phyloP scores from a whole-genome alignment of 2,797 vertebrate genomes.

The Sarcophilus harrisii region DNA sequence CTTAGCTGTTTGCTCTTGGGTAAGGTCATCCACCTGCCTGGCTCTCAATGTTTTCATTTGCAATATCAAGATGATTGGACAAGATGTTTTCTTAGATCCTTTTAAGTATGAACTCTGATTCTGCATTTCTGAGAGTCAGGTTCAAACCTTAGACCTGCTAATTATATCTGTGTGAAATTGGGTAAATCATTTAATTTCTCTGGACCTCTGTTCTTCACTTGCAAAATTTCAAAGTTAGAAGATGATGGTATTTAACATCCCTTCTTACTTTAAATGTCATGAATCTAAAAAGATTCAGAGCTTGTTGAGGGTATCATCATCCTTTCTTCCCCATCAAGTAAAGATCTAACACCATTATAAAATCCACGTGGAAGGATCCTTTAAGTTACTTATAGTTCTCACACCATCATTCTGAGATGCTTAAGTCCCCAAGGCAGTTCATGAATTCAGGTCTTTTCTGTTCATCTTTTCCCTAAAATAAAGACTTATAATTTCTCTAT shows the following conservation, averaged over 20 bases:
- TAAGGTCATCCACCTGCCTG: not conserved
- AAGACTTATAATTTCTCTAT: not conserved
- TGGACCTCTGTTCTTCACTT: not conserved
- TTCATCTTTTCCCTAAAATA: not conserved
- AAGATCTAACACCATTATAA: not conserved
- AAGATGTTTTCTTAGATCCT: not conserved
- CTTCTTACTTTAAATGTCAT: not conserved
- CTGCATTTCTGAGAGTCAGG: not conserved
- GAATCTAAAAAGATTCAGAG: not conserved
- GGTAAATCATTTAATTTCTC: not conserved
- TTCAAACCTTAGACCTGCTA: not conserved
- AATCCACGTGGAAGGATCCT: not conserved
- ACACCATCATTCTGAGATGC: not conserved
- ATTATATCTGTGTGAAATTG: slow-evolving; percentile 8
- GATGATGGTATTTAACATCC: not conserved
- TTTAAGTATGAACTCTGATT: not conserved
- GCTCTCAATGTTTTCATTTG: not conserved
- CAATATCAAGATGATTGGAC: not conserved
- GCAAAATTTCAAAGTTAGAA: not conserved
- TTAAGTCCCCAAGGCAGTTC: not conserved
- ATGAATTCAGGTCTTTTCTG: not conserved
- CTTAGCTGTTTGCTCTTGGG: not conserved
- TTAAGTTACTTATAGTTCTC: not conserved
- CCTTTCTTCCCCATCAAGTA: not conserved
- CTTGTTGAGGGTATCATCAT: not conserved